Percentiles rank a stretch among this genome's conserved stretches.
Evolutionary conservation across 2,113 vertebrate genomes (phyloP).

Genomic region (Grantiella picta): DNA sequence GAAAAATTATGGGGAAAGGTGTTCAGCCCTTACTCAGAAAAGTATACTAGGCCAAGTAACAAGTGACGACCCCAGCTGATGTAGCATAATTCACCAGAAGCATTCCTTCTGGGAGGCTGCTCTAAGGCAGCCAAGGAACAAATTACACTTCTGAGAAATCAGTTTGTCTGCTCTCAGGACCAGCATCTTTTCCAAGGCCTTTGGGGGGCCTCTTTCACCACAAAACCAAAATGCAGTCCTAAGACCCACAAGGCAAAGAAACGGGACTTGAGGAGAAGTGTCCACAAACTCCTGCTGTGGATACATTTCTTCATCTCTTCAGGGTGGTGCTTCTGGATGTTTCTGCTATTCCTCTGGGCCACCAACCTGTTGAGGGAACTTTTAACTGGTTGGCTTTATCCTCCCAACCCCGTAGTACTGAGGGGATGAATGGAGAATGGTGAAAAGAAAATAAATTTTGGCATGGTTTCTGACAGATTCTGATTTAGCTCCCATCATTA

Average conservation of each 20-base stretch:
- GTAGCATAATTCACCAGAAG: neutral
- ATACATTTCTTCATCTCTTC: neutral
- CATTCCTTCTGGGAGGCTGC: neutral
- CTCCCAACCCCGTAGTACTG: neutral
- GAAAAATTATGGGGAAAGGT: neutral
- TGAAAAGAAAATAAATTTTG: neutral
- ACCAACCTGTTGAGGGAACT: neutral
- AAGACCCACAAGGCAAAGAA: neutral
- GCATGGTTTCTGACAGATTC: neutral
- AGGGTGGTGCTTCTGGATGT: neutral
- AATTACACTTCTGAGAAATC: neutral
- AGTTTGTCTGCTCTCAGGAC: neutral
- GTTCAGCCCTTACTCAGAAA: neutral
- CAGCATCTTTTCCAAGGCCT: neutral
- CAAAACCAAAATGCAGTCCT: neutral
- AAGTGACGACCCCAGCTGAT: neutral
- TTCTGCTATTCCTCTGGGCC: neutral
- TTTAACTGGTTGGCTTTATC: neutral
- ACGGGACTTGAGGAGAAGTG: neutral
- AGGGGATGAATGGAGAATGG: rapidly evolving
- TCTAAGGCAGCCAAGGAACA: neutral
- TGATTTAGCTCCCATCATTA: neutral
- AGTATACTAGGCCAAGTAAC: neutral
- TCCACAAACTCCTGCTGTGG: neutral
- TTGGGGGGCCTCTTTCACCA: neutral